Base-by-base conservation (phyloP, 2,888 invertebrate genomes). In the Suillia variegata region DNA sequence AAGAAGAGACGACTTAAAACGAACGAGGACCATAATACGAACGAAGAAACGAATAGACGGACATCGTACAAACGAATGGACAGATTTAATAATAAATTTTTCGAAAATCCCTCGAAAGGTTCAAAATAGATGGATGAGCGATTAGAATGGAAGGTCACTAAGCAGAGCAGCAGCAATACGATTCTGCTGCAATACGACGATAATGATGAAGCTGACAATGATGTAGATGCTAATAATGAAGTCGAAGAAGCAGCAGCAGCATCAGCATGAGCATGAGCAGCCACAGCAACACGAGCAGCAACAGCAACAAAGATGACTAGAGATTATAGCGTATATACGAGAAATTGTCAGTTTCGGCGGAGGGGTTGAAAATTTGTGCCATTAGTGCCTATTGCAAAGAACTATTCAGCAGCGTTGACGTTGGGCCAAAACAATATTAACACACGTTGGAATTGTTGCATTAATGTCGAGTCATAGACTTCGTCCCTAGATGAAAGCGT, bases 41-140 rank as follows among this genome's bases (percentile, higher is more conserved):
- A 45, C 5, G 45, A 17, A 17, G 18, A 20, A 3, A 38, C 4
- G 6, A 20, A 45, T n/a, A 45, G 5, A 17, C 17, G 13, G 18
- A 17, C n/a, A n/a, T n/a, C n/a, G 6, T 4, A 17, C 45, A 45
- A 20, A 20, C 18, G 6, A 20, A 45, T 45, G 45, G n/a, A 45
- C 45, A 6, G 45, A 18, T 20, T 17, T 45, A 45, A 18, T 56
- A 48, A 59, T 56, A 56, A 55, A 59, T 59, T 55, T 56, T 52
- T 31, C 49, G 55, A 59, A 52, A 59, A 59, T 59, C 56, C 54
- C 59, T 51, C 49, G 50, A 54, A 59, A 53, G 59, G 51, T 52
- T 52, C 55, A 21, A 55, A 54, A 50, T 50, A 13, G 42, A 51
- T 38, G 52, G 31, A 18, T 34, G 33, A 20, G 52, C 52, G 20